Evolutionary conservation across 35 echinoderm and acorn worm genomes (phyloP).

Genomic region (Strongylocentrotus purpuratus): DNA sequence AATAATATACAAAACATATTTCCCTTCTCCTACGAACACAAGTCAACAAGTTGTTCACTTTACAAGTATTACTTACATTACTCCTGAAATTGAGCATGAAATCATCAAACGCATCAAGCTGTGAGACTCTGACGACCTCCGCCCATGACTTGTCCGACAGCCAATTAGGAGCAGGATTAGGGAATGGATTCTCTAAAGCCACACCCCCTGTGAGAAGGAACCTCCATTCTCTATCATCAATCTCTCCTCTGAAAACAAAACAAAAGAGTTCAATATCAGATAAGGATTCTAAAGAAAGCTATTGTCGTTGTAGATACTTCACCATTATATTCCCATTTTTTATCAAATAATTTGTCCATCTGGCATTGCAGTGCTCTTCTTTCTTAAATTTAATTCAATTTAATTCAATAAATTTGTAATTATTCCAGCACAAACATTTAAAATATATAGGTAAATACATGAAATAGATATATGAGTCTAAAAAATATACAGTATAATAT

Average conservation of each 20-base stretch:
- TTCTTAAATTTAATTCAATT: too few relatives aligned
- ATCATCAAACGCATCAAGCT: constrained; percentile 86
- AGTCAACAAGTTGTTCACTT: background rate
- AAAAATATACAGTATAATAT: too few relatives aligned
- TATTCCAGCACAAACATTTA: too few relatives aligned
- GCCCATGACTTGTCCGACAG: constrained; percentile 97
- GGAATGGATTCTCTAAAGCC: constrained; percentile 97
- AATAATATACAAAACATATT: background rate
- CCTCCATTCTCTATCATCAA: constrained; percentile 96
- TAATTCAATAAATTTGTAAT: too few relatives aligned
- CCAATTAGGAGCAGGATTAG: constrained; percentile 92
- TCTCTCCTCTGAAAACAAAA: constrained; percentile 66
- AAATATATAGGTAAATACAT: too few relatives aligned
- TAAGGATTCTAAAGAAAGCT: background rate
- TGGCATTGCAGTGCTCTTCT: too few relatives aligned
- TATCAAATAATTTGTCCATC: too few relatives aligned
- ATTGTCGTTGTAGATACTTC: too few relatives aligned
- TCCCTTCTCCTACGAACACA: background rate
- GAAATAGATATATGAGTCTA: too few relatives aligned
- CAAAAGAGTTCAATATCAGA: background rate
- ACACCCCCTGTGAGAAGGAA: constrained; percentile 96
- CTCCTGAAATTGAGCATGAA: constrained; percentile 95
- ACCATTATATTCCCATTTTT: too few relatives aligned
- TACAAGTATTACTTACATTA: constrained; percentile 74
- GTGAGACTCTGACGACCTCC: constrained; percentile 91